Base-by-base conservation (phyloP, 2,888 invertebrate species). In the Drosophila picticornis region DNA sequence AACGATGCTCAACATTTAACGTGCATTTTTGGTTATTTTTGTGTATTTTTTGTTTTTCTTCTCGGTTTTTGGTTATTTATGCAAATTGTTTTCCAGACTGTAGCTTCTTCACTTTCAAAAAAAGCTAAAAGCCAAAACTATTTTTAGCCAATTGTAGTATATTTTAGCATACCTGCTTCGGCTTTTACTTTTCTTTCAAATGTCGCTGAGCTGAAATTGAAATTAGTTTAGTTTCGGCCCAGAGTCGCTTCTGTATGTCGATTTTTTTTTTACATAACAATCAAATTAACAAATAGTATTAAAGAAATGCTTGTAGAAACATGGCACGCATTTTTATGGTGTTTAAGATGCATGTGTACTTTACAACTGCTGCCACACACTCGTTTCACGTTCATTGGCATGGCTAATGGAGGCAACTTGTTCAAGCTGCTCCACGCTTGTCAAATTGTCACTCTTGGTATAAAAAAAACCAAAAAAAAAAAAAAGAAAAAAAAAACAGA, bases 381-480 rank as follows among this genome's bases (percentile, higher is more conserved):
- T 55, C n/a, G 77, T 88, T 88, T 86, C 78, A 84, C 89, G 87
- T 86, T 82, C 84, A 82, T 87, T 86, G 86, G 86, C 89, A 81
- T 81, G 83, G 72, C 74, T 68, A 70, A 73, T 74, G 62, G 46
- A 32, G 25, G 40, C 38, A 52, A 36, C 16, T 22, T 66, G 50
- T 52, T 13, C 31, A 58, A 32, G 72, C 48, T 43, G 71, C 36
- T 32, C 62, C 38, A 43, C 36, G 72, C 40, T 48, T 67, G 74
- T 66, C 58, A 63, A 66, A 68, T 52, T 73, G 79, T 80, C 75
- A 51, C 58, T 40, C 63, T n/a, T 52, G 53, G 36, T 25, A 19
- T 56, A 40, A 43, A 19, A 25, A 32, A 40, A 43, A 46, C 4
- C 1, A 10, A 16, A 16, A 43, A 16, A 32, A 32, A 46, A 48